Base-by-base conservation (phyloP, 2,113 vertebrate species). In the Perca flavescens region DNA sequence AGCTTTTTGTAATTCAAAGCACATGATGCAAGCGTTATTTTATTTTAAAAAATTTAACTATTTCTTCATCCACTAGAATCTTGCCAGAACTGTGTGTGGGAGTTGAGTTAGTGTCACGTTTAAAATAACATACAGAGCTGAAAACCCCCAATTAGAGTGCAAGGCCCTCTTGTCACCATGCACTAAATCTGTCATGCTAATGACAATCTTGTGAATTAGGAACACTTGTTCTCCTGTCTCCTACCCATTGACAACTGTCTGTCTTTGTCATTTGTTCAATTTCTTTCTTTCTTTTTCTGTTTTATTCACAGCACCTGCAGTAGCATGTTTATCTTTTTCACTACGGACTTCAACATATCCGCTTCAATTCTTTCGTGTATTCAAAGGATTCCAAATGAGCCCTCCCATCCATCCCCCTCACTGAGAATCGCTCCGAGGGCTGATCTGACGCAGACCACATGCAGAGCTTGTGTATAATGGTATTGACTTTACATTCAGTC, bases 401-500 rank as follows among this genome's bases (percentile, higher is more conserved):
- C 58, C 70, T 43, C 68, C 78, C 67, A 62, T 72, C 66, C 57
- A n/a, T 9, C 58, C 85, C 80, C 86, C 85, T 75, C 17, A 76
- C 91, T 80, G 73, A 79, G 91, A 86, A 79, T 80, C 62, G 68
- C 85, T 89, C 77, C 76, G 67, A 65, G 77, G 71, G 77, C 88
- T 87, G 80, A 85, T 86, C 89, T 88, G 89, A 79, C 79, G 82
- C 84, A 79, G 92, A 89, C 93, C 90, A 68, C 94, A 93, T 92
- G 91, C 91, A 47, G 92, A 85, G 91, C 88, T 88, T 86, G 76
- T 93, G 85, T 86, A 90, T 85, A 86, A 89, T 77, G 79, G 87
- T 84, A 92, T 93, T 93, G 93, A 94, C 92, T 93, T 91, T 91
- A 92, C 85, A 88, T 92, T 92, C 88, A 90, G 73, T 28, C 86